phyloP scores from a whole-genome alignment of 1,140 invertebrate genomes.

The Neuroterus valhalla region DNA sequence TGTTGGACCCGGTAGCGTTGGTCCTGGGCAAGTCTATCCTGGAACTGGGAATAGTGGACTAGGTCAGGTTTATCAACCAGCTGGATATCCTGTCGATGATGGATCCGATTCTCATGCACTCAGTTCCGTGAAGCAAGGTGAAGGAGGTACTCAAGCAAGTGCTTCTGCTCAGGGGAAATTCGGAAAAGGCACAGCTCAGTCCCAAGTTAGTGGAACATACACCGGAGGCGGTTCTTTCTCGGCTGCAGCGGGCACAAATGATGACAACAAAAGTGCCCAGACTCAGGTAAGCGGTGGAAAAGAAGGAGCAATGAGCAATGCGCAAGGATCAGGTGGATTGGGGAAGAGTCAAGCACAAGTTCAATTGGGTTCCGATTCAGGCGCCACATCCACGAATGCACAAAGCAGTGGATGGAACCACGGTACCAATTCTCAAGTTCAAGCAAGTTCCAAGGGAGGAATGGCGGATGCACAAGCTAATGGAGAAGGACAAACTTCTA shows the following conservation, averaged over 20 bases:
- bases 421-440: conserved; percentile 84
- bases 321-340: conserved; percentile 83
- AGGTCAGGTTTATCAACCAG: conserved; percentile 24
- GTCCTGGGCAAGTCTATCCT: background rate
- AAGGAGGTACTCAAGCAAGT: conserved; percentile 81
- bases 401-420: conserved; percentile 85
- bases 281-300: conserved; percentile 83
- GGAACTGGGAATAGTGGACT: conserved; percentile 12
- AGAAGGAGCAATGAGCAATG: conserved; percentile 83
- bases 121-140: conserved; percentile 80
- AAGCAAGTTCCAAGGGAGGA: conserved; percentile 85
- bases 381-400: conserved; percentile 82
- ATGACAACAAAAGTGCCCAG: conserved; percentile 83
- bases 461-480: conserved; percentile 88
- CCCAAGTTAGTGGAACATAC: conserved; percentile 87
- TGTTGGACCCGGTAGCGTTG: background rate
- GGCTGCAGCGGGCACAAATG: conserved; percentile 87
- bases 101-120: conserved; percentile 85
- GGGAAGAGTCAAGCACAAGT: conserved; percentile 87
- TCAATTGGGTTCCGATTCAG: conserved; percentile 82
- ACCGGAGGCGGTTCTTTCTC: conserved; percentile 85
- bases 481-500: conserved; percentile 87
- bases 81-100: conserved; percentile 62
- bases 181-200: conserved; percentile 83
- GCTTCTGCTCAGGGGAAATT: conserved; percentile 85